A percentile compares a stretch with the other conserved stretches of the same genome.
Evolutionary conservation across 2,888 invertebrate species (phyloP).

Genomic region (Troides aeacus): DNA sequence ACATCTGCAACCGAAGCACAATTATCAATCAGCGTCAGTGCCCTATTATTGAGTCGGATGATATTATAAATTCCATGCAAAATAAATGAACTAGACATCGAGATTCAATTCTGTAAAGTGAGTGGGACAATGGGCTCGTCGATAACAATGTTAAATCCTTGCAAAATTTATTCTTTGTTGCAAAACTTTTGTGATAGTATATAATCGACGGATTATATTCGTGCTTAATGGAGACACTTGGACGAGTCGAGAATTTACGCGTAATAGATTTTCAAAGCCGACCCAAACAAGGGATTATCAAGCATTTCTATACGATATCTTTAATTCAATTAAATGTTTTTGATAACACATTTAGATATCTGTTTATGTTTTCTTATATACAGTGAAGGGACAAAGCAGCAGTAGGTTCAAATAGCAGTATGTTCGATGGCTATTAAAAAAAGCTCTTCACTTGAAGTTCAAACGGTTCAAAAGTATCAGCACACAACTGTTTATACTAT

Average conservation of each 20-base stretch:
- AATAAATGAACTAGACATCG: conserved; percentile 12
- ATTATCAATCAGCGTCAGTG: conserved; percentile 2
- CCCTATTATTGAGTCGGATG: conserved; percentile 1
- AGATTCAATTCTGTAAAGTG: conserved; percentile 3
- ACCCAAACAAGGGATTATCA: conserved; percentile 5
- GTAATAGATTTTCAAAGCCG: conserved; percentile 1
- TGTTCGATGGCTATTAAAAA: no score
- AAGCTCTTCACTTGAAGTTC: no score
- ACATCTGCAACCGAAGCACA: background rate
- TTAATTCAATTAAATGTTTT: background rate
- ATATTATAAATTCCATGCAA: conserved; percentile 8
- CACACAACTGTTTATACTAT: no score
- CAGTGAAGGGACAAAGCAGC: no score
- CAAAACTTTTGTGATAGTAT: conserved; percentile 3
- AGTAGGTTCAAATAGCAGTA: no score
- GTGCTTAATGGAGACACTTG: conserved; percentile 3
- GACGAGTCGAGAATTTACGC: background rate
- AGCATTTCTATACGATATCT: background rate
- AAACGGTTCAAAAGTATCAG: no score
- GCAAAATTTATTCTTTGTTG: conserved; percentile 12
- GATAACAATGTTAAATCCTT: conserved; percentile 16
- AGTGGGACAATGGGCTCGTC: conserved; percentile 7
- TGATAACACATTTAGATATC: background rate
- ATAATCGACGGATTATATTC: conserved; percentile 6
- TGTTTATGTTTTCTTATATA: background rate